Conservation (phyloP, 2,888 invertebrate genomes). For the Heteromyza rotundicornis region DNA sequence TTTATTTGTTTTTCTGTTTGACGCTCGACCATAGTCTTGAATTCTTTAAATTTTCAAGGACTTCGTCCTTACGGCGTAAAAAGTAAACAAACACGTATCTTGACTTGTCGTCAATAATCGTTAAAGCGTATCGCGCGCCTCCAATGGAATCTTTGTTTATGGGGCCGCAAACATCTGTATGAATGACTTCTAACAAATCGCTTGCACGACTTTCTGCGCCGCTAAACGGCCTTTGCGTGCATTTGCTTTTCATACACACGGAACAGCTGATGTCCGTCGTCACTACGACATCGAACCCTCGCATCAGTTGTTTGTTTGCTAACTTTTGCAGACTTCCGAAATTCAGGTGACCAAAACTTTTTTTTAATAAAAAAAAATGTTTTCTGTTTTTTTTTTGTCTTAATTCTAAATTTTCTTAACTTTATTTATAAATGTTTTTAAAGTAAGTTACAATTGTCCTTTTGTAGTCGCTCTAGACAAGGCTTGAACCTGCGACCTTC, state of each 20-base stretch:
- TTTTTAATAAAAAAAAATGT: not conserved
- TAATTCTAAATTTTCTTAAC: too few relatives aligned
- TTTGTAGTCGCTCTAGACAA: too few relatives aligned
- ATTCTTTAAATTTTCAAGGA: conserved; percentile 21
- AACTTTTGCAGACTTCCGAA: not conserved
- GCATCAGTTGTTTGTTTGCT: not conserved
- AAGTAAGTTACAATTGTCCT: too few relatives aligned
- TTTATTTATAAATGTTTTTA: too few relatives aligned
- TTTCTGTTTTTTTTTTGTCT: too few relatives aligned
- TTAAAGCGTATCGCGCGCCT: conserved; percentile 29
- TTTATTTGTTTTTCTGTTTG: conserved; percentile 12
- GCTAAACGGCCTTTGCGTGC: conserved; percentile 13
- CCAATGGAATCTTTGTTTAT: conserved; percentile 25
- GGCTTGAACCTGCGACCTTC: too few relatives aligned
- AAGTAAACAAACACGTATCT: conserved; percentile 30
- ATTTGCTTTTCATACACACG: conserved; percentile 21
- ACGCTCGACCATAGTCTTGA: conserved; percentile 6
- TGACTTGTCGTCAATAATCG: conserved; percentile 32
- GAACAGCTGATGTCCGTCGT: conserved; percentile 4
- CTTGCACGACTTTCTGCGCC: conserved; percentile 18
- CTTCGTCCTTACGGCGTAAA: conserved; percentile 18
- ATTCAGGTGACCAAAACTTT: not conserved
- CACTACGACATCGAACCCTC: not conserved
- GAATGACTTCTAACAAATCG: conserved; percentile 20
- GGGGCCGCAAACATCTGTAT: conserved; percentile 26